Evolutionary conservation across 2,113 vertebrate species (phyloP).

Genomic region (Ginglymostoma cirratum): DNA sequence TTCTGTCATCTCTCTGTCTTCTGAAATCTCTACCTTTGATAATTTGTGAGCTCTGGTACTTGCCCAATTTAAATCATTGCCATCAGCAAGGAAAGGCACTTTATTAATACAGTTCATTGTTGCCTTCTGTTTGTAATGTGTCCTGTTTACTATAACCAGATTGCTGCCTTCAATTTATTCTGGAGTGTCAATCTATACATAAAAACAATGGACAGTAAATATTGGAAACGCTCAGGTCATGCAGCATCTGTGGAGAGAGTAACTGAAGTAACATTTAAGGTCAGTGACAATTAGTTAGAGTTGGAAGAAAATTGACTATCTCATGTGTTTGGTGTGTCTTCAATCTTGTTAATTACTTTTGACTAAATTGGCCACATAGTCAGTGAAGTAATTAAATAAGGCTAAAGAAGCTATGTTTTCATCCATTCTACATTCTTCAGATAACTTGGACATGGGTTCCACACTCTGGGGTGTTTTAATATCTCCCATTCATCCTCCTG

Average conservation of each 20-base stretch:
- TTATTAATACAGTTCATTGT: background rate
- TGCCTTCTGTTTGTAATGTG: background rate
- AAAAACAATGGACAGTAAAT: background rate
- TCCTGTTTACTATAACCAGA: background rate
- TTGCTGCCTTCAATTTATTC: background rate
- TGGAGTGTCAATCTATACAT: background rate
- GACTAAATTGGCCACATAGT: background rate
- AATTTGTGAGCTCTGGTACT: background rate
- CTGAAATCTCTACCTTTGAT: background rate
- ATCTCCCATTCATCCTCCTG: background rate
- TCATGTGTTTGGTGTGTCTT: background rate
- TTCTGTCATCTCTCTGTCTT: background rate
- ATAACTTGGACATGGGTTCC: background rate
- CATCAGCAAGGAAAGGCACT: background rate
- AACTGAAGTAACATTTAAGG: background rate
- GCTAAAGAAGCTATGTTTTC: background rate
- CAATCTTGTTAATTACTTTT: background rate
- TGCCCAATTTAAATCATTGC: background rate
- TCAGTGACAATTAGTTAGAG: background rate
- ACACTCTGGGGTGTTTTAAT: background rate
- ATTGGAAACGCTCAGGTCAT: background rate
- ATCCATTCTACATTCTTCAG: background rate
- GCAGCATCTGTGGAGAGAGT: background rate
- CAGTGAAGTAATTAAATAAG: background rate
- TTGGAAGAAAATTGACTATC: background rate